These are phyloP conservation scores for Aphyosemion australe DNA, from an alignment of 2,113 vertebrate genomes.

Conservation along the genomic window DNA sequence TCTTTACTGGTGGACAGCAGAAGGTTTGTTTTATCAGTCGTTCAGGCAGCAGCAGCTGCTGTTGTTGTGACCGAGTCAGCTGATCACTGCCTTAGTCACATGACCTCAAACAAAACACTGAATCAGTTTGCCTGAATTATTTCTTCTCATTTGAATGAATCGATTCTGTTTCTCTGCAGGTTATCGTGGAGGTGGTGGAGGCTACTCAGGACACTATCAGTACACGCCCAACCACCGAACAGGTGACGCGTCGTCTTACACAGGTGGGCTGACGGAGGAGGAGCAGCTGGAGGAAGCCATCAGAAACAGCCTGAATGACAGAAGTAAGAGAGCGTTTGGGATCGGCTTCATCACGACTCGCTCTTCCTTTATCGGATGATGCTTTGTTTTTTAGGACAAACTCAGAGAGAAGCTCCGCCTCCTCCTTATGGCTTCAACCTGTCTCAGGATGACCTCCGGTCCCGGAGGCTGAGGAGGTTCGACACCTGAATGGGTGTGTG, in stretches of 20 bases:
- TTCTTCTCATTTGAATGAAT: too few relatives aligned
- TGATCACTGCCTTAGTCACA: too few relatives aligned
- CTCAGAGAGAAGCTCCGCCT: conserved; percentile 20
- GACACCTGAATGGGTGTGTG: conserved; percentile 41
- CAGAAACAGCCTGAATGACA: conserved; percentile 85
- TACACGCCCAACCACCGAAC: conserved; percentile 60
- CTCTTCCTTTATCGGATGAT: too few relatives aligned
- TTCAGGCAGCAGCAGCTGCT: too few relatives aligned
- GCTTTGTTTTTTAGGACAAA: conserved; percentile 41
- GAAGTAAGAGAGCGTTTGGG: conserved; percentile 74
- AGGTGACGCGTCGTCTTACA: background rate
- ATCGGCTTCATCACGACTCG: too few relatives aligned
- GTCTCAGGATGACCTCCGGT: conserved; percentile 63
- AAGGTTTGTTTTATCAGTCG: too few relatives aligned
- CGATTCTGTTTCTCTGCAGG: conserved; percentile 43
- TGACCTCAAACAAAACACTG: too few relatives aligned
- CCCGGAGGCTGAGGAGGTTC: conserved; percentile 68
- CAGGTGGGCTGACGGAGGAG: conserved; percentile 86
- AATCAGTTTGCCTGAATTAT: too few relatives aligned
- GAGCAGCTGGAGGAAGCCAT: conserved; percentile 88
- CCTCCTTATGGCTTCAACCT: conserved; percentile 51
- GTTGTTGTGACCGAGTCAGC: too few relatives aligned
- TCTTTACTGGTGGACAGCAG: too few relatives aligned
- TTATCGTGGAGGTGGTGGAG: conserved; percentile 32
- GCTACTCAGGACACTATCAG: conserved; percentile 7